Evolutionary conservation across 2,113 vertebrate species (phyloP).

Genomic region (Trichomycterus rosablanca): DNA sequence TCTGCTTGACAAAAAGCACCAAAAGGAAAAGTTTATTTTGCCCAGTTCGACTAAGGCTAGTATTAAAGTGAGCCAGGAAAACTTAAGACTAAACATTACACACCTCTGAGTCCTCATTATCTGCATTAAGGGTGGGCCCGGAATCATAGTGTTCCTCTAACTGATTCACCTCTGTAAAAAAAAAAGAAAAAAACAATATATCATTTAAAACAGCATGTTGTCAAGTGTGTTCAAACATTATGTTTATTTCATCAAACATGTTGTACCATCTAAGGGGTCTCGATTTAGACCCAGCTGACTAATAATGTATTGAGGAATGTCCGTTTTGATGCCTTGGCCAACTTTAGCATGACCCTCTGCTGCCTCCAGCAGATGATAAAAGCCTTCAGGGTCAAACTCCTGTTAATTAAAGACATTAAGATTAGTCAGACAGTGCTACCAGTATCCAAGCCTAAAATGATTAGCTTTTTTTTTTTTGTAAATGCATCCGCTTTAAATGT

Average conservation of each 20-base stretch:
- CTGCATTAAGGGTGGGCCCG: constrained; percentile 60
- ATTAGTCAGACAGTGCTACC: background rate
- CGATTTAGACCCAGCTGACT: constrained; percentile 88
- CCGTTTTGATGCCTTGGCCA: constrained; percentile 87
- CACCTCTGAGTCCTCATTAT: constrained; percentile 63
- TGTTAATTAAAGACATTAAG: constrained; percentile 44
- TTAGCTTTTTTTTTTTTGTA: no score
- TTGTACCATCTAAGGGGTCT: constrained; percentile 81
- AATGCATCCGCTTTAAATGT: no score
- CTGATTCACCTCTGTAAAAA: constrained; percentile 80
- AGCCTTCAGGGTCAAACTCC: constrained; percentile 96
- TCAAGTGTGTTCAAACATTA: background rate
- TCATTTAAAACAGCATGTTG: background rate
- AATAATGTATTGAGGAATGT: constrained; percentile 94
- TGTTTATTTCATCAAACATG: background rate
- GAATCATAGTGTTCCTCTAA: constrained; percentile 79
- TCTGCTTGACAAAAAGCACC: constrained; percentile 51
- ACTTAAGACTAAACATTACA: constrained; percentile 63
- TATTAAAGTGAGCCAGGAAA: background rate
- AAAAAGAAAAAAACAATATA: background rate
- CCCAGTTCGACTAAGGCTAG: no score
- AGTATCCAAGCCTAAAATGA: no score
- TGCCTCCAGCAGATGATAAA: constrained; percentile 92
- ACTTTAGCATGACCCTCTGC: constrained; percentile 93
- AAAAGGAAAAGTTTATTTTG: background rate